These are phyloP conservation scores for Uria lomvia DNA, from an alignment of 2,113 vertebrate species.

Conservation along the genomic window DNA sequence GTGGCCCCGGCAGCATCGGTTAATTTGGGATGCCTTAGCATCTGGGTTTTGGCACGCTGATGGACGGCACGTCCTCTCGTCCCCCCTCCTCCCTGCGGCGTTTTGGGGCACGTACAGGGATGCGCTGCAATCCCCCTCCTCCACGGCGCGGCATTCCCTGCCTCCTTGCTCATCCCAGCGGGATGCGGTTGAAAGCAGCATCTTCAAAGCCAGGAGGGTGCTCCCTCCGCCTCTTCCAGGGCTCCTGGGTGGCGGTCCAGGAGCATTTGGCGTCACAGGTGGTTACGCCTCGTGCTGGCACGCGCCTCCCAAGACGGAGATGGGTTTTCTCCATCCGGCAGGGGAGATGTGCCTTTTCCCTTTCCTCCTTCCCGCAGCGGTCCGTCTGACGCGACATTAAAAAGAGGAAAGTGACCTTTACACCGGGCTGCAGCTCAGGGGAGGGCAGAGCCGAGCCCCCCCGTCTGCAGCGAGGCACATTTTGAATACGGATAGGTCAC, in stretches of 20 bases:
- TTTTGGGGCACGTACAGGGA: background rate
- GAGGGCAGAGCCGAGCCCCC: background rate
- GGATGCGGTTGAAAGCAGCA: background rate
- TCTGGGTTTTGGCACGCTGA: background rate
- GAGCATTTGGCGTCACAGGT: background rate
- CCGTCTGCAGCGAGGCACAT: background rate
- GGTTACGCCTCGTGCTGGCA: background rate
- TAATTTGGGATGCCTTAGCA: background rate
- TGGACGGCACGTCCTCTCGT: accelerated
- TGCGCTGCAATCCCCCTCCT: background rate
- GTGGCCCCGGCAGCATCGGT: accelerated
- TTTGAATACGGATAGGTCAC: background rate
- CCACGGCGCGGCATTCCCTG: accelerated
- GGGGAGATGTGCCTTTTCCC: background rate
- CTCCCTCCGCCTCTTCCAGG: background rate
- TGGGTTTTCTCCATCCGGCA: accelerated
- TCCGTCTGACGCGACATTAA: background rate
- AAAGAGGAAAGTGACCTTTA: conserved; percentile 36
- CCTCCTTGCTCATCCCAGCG: background rate
- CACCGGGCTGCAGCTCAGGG: background rate
- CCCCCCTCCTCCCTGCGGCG: background rate
- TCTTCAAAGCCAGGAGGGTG: background rate
- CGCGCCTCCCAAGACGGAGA: accelerated
- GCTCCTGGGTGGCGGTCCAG: accelerated
- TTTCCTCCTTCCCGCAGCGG: background rate